phyloP scores from a whole-genome alignment of 2,113 vertebrate genomes.

The Burhinus bistriatus region DNA sequence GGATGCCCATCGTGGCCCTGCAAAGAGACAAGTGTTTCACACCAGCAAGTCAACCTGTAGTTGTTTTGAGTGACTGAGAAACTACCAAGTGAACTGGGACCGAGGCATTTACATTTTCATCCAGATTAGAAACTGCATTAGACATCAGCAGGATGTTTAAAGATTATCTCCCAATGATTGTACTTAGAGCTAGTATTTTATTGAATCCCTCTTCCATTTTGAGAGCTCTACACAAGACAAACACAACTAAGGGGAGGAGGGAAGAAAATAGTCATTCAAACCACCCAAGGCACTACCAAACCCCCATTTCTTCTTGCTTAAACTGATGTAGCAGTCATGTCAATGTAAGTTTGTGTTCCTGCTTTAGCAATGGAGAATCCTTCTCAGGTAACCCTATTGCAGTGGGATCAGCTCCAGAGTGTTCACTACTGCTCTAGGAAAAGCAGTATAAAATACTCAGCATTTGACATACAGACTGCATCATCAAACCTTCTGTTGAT shows the following conservation, averaged over 20 bases:
- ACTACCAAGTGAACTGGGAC: slow-evolving; percentile 13
- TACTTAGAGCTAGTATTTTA: not conserved
- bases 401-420: not conserved
- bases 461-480: not conserved
- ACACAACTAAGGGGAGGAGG: not conserved
- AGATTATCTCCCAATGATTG: not conserved
- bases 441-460: not conserved
- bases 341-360: not conserved
- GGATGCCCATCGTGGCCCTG: slow-evolving; percentile 97
- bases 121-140: not conserved
- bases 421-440: not conserved
- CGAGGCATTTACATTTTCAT: not conserved
- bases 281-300: not conserved
- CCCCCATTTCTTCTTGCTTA: not conserved
- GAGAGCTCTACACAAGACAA: not conserved
- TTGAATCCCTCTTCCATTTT: not conserved
- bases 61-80: not conserved
- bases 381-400: not conserved
- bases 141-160: not conserved
- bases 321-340: not conserved
- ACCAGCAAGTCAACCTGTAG: not conserved
- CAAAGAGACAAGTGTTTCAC: not conserved
- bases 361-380: not conserved
- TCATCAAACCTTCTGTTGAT: not conserved
- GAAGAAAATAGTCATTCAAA: not conserved